A percentile compares a stretch with the other conserved stretches of the same genome.
Evolutionary conservation across 53 echinoderm and acorn worm species (phyloP).

Genomic region (Hippasteria phrygiana): DNA sequence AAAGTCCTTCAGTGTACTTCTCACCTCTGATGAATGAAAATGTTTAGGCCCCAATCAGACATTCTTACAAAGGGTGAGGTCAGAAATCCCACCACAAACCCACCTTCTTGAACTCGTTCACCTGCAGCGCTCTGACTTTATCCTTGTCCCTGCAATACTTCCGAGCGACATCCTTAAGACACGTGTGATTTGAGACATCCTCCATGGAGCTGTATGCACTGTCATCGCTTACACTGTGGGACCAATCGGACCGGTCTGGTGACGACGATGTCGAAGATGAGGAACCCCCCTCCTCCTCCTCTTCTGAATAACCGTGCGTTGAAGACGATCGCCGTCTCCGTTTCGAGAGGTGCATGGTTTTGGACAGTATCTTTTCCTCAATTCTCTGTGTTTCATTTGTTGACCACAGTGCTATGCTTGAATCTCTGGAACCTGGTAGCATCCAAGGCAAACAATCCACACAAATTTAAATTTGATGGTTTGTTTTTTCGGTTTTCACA

Average conservation of each 20-base stretch:
- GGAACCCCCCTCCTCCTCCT: constrained; percentile 32
- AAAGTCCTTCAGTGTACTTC: too few species aligned
- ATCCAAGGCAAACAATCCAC: background rate
- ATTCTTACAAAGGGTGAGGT: too few species aligned
- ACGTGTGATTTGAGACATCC: constrained; percentile 42
- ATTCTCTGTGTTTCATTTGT: constrained; percentile 57
- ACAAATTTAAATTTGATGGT: too few species aligned
- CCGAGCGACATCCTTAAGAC: constrained; percentile 48
- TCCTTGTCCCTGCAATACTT: constrained; percentile 69
- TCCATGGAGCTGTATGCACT: constrained; percentile 29
- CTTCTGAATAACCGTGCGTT: background rate
- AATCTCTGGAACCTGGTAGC: constrained; percentile 83
- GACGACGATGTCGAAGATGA: background rate
- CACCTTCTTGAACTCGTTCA: constrained; percentile 84
- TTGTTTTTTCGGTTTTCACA: too few species aligned
- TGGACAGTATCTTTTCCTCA: constrained; percentile 43
- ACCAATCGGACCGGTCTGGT: background rate
- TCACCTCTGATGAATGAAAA: too few species aligned
- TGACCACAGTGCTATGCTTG: constrained; percentile 86
- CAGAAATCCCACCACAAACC: too few species aligned
- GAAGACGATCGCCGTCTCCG: constrained; percentile 12
- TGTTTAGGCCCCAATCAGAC: too few species aligned
- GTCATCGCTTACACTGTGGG: constrained; percentile 9
- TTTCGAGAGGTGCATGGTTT: constrained; percentile 64
- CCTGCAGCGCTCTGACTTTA: constrained; percentile 93